Base-by-base conservation (phyloP, 1,140 invertebrate genomes). In the Rhopalosiphum padi region DNA sequence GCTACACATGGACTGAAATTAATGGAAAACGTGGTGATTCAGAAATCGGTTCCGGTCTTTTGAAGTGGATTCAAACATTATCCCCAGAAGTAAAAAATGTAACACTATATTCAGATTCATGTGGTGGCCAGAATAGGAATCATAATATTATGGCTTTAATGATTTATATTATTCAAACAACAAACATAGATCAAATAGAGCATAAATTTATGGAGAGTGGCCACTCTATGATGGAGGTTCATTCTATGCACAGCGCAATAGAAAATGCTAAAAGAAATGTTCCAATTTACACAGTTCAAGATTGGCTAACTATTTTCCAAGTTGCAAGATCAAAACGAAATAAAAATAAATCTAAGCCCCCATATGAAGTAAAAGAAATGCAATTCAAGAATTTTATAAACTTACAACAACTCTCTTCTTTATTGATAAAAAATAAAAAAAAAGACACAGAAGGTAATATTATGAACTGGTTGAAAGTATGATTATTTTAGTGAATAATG, bases 61-160 rank as follows among this genome's bases (percentile, higher is more conserved):
- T 93, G 25, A 41, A 77, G 37, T 94, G 91, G 51, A 46, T 94
- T 37, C 22, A 37, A 25, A 60, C 48, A 48, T 87, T 94, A 90
- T 92, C 91, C 25, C 18, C 89, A 23, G 35, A 91, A 55, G 91
- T 93, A 83, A 93, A 51, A 46, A 60, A 94, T 91, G 22, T 94
- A 35, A 93, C 87, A 41, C 68, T 55, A 18, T 94, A 93, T 93
- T 94, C 77, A 30, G 94, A 94, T 86, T 90, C 92, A 25, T 94
- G 94, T 91, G 94, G 94, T 46, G 94, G 94, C 18, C 94, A 94
- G 91, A 94, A 94, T 83, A 68, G 30, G 48, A 94, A 94, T 93
- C 43, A 89, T 21, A 46, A 48, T 89, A 46, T 89, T 35, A 53
- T 89, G 30, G 87, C 87, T 18, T 0, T 53, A 48, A 48, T 89